Conservation (phyloP, 2,113 vertebrate species). For the Sciurus niger region DNA sequence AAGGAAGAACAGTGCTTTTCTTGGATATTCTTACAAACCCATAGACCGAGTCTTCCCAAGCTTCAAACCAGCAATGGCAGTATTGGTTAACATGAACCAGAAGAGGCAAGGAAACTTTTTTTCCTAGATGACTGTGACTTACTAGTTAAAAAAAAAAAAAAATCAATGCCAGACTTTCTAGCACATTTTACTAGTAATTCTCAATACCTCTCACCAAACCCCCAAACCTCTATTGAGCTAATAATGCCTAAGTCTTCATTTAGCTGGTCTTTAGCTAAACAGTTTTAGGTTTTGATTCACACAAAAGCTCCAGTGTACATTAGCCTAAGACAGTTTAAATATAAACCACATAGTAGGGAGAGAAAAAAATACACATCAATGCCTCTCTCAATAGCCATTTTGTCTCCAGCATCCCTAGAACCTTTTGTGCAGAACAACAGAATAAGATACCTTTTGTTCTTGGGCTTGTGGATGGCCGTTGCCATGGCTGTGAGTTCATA, state of each 20-base stretch:
- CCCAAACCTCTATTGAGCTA: background rate
- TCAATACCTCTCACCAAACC: background rate
- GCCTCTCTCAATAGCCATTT: slow-evolving; percentile 90
- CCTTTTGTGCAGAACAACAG: slow-evolving; percentile 93
- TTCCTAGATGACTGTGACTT: background rate
- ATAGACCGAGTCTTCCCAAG: background rate
- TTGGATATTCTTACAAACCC: background rate
- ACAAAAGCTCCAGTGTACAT: slow-evolving; percentile 64
- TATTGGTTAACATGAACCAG: background rate
- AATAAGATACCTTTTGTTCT: slow-evolving; percentile 94
- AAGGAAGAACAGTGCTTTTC: background rate
- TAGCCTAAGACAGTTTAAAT: slow-evolving; percentile 82
- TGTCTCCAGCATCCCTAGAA: slow-evolving; percentile 90
- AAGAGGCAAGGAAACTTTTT: slow-evolving; percentile 39
- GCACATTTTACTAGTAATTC: slow-evolving; percentile 32
- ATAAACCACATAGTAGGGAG: slow-evolving; percentile 82
- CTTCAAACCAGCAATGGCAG: background rate
- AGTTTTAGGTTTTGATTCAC: slow-evolving; percentile 60
- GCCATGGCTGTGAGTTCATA: slow-evolving; percentile 94
- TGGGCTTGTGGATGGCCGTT: slow-evolving; percentile 91
- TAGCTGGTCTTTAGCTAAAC: slow-evolving; percentile 29
- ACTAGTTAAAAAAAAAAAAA: background rate
- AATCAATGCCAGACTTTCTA: slow-evolving; percentile 11
- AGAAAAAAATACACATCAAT: slow-evolving; percentile 82
- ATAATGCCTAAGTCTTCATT: slow-evolving; percentile 53